Evolutionary conservation across 2,113 vertebrate genomes (phyloP), one percentile per base, ranked within the genome.

Genomic region (Ptilorrhoa leucosticta): DNA sequence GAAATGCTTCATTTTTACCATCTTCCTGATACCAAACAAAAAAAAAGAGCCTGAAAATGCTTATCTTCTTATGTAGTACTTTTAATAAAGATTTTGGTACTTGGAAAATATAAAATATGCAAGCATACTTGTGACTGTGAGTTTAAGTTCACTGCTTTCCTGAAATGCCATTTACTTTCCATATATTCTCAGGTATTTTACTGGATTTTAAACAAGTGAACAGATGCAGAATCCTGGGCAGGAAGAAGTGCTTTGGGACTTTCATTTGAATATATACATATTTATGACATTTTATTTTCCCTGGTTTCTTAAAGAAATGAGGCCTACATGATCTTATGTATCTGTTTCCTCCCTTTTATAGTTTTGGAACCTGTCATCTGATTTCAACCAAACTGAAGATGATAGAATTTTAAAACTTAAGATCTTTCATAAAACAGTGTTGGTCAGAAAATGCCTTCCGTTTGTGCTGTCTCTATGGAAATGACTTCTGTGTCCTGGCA

Each of bases 11-110:
- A 27, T 63, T 68, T 88, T 39, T 90, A 5, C 9, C 3, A 1
- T 47, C 17, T 7, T 5, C 3, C 3, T 1, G 0, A 6, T 21
- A 10, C 23, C 57, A 26, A 58, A 11, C 3, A 23, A 30, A 24
- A 21, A 63, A n/a, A 31, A 21, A 26, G 35, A 39, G 39, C 17
- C 13, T 22, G 17, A 37, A 3, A 17, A 20, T 31, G 4, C 11
- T 22, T 22, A 27, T 40, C 1, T 64, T 11, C 7, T 68, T 79
- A 54, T 63, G 11, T 19, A 47, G 18, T 35, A 63, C 12, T 72
- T 83, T 54, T 45, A 47, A 44, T 33, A 57, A 85, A 64, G 3
- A 24, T 72, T 39, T 87, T 72, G 13, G 33, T 54, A 33, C 11
- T 68, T 85, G 12, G 22, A 61, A 92, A 88, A 61, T 33, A 24